Evolutionary conservation across 1,140 invertebrate species (phyloP), one percentile per base, ranked within the genome.

Genomic region (Belonocnema kinseyi): DNA sequence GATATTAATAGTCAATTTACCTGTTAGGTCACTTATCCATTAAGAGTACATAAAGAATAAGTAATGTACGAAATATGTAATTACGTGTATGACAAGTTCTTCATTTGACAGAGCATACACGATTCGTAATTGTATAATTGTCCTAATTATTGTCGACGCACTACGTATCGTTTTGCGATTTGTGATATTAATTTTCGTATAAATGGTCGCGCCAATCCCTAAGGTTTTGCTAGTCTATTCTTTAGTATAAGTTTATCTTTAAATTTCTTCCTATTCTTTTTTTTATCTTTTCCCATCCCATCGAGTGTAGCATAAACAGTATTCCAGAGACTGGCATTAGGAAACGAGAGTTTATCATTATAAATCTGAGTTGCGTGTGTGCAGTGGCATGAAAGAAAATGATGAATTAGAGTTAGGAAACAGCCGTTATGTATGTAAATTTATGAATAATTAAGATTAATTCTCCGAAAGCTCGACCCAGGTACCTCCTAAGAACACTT

Each of bases 1-100:
- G 83, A 91, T 87, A 88, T 89, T 88, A 87, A 90, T 90, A 91
- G 90, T 91, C 90, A 90, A 91, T 91, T 91, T 89, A 90, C 85
- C 82, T 86, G 81, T 89, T 90, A 90, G 88, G 85, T 83, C 79
- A 81, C 79, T 81, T 76, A 80, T 84, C 79, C 77, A 80, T 85
- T 86, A 83, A 78, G 82, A 79, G 85, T 83, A 87, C 77, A 79
- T 74, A 84, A 82, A 84, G 77, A 83, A 85, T 82, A 84, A 87
- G 83, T 87, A 82, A 82, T 85, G 80, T 85, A 80, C 83, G 82
- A 83, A 77, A 80, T 80, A 81, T 78, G 80, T 83, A 71, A 82
- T 77, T 77, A 81, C 76, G 77, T 77, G 80, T 85, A 77, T 82
- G 80, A 79, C 81, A 78, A 75, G 53, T 78, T 14, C 40, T 80